Evolutionary conservation across 2,113 vertebrate species (phyloP), one percentile per base, ranked within the genome.

Genomic region (Embiotoca jacksoni): DNA sequence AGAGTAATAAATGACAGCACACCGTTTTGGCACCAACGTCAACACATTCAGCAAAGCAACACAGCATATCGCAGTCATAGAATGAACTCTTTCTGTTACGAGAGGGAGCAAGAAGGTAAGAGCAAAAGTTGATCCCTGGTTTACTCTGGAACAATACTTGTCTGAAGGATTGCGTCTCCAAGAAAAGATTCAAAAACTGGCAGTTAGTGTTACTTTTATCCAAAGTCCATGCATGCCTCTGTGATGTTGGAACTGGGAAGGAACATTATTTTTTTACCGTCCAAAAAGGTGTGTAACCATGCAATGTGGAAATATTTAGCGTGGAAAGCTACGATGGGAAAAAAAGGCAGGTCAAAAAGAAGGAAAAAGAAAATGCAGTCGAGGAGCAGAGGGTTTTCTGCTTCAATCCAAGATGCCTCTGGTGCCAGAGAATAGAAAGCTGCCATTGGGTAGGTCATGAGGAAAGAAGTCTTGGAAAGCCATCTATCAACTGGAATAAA

Each of bases 91-190:
- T 59, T 11, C 30, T 39, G 32, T 65, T 59, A 61, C 33, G 41
- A 54, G 63, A 63, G n/a, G 4, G 52, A 47, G 35, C 9, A 52
- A 33, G 37, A 61, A 10, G 6, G 35, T 57, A 50, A 71, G 44
- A 87, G 23, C 54, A 83, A 74, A 70, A 55, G 39, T 54, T 39
- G 72, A 88, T 89, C 88, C 85, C 88, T 92, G 79, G 68, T 88
- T 88, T 82, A 79, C 66, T 77, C 37, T 69, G 71, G 69, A 78
- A 57, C 62, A 92, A 89, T 72, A 76, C 67, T 78, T 81, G 68
- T 32, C 66, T 85, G 64, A 83, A 75, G 11, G 67, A 59, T 35
- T 78, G 66, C 71, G 53, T 76, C 59, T 84, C 81, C 90, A 84
- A 71, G 75, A 88, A 76, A 78, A 80, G 37, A 87, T 82, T 55